Base-by-base conservation (phyloP, 2,113 vertebrate species). In the Antechinus stuartii region DNA sequence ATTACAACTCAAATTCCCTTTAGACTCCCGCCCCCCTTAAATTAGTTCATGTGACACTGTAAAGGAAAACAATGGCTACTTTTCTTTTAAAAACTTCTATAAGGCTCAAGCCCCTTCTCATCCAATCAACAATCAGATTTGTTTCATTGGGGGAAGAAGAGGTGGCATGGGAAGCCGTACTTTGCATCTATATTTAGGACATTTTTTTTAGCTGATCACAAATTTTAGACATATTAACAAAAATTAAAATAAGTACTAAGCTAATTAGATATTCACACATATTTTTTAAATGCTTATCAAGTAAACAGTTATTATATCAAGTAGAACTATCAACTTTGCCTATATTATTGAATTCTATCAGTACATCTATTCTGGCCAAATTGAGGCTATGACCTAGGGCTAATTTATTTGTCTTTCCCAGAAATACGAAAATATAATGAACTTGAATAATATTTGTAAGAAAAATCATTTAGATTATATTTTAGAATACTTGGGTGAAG, bases 291-390 rank as follows among this genome's bases (percentile, higher is more conserved):
- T n/a, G 30, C 30, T 35, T n/a, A 68, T 68, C 12, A 68, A 68
- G 14, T 68, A 68, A 68, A 19, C 14, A 5, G 27, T 30, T 30
- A 68, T 68, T 61, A 30, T 35, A 10, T 94, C 90, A 96, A 96
- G 93, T 98, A 97, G 97, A 98, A 95, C 97, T 19, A 52, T 98
- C 97, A 97, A 93, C 89, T 94, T 98, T 97, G 96, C 97, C 96
- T 98, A 91, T 97, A 76, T 98, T 98, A 98, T 97, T 98, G 96
- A 95, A 89, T 98, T 98, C 97, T 35, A 96, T 94, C 26, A 35
- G 4, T 35, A 35, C n/a, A 30, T 5, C 14, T n/a, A 76, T 76
- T 76, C 35, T 19, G 4, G 61, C 35, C 35, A 76, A n/a, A 76
- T 16, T 6, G 19, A 55, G 54, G 16, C 22, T 55, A 55, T 55